Evolutionary conservation across 1,140 invertebrate species (phyloP), one percentile per base, ranked within the genome.

Genomic region (Polypedilum vanderplanki): DNA sequence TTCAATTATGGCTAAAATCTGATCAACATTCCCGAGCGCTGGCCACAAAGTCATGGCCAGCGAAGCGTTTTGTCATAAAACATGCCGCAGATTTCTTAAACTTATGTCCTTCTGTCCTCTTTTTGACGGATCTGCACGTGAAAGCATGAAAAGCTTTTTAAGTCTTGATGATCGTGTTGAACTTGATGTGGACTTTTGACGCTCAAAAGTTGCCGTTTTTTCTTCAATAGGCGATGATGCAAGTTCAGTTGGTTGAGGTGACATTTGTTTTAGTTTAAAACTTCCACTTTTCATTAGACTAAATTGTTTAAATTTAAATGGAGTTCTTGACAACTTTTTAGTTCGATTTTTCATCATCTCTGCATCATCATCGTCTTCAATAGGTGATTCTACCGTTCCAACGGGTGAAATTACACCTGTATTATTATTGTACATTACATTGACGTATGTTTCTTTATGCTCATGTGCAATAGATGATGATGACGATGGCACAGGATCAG

Each of bases 11-110:
- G 24, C 24, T 33, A 70, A 3, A 18, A 70, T 5, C 9, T 70
- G 65, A 1, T 70, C 65, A 4, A 70, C 65, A 18, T 22, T 18
- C 8, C 65, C 65, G 15, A 70, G 20, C 17, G 65, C 65, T 70
- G 65, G 65, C 65, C 65, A 70, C 65, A 22, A 10, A 10, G 20
- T 22, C 65, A 70, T 22, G 65, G 18, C 65, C 65, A 70, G 65
- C 65, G 65, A 70, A 10, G 20, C 65, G 65, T 70, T 70, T 70
- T 70, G 65, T 70, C 65, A 70, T 70, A 70, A 70, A 22, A 70
- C 65, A 70, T 70, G 65, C 17, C 65, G 65, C 17, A 70, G 18
- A 22, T 70, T 70, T 22, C 20, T 70, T 18, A 70, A 70, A 18
- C 65, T 70, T 7, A 70, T 70, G 18, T 70, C 65, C 10, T 70